A percentile compares a stretch with the other conserved stretches of the same genome.
phyloP scores from a whole-genome alignment of 2,888 invertebrate genomes.

The Coleophora flavipennella region DNA sequence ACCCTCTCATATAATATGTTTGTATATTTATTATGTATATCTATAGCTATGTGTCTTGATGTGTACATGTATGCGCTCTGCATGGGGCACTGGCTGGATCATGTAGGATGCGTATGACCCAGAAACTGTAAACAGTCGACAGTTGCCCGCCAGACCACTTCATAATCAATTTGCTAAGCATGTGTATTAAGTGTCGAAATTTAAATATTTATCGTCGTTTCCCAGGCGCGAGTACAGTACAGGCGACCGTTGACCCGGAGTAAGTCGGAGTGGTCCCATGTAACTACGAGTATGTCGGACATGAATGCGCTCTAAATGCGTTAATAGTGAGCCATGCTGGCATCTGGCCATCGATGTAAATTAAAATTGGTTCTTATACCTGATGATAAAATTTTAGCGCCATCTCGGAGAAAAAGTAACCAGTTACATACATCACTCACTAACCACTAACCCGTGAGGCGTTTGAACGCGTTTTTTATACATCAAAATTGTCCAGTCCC shows the following conservation, averaged over 20 bases:
- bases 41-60: conserved; percentile 13
- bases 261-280: conserved; percentile 24
- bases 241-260: conserved; percentile 66
- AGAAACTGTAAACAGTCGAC: conserved; percentile 40
- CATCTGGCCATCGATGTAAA: no score
- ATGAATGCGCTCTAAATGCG: no score
- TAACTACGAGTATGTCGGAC: conserved; percentile 26
- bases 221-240: conserved; percentile 57
- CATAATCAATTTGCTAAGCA: conserved; percentile 67
- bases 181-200: conserved; percentile 70
- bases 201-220: conserved; percentile 69
- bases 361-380: no score
- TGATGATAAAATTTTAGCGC: no score
- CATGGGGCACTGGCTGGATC: background rate
- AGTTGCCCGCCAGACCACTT: conserved; percentile 36
- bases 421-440: no score
- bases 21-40: no score
- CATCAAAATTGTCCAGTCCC: no score
- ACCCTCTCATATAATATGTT: no score
- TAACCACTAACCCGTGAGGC: no score
- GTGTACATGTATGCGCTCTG: background rate
- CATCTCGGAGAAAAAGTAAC: no score
- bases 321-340: no score
- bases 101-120: conserved; percentile 16
- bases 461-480: no score